Conservation (phyloP, 2,113 vertebrate species). For the Setophaga kirtlandii region DNA sequence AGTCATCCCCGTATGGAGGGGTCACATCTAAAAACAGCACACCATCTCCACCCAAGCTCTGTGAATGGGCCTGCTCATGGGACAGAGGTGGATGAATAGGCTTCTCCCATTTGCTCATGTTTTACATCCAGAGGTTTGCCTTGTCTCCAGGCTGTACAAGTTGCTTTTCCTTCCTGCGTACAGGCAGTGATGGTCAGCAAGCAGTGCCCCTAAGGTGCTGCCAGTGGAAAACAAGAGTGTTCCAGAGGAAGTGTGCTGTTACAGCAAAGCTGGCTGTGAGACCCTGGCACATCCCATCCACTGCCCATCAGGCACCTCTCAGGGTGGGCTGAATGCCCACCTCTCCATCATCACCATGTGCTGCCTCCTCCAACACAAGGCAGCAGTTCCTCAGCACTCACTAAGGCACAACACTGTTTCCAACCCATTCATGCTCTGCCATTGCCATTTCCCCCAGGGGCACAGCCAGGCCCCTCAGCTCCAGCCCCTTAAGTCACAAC, state of each 20-base stretch:
- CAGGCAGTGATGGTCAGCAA: background rate
- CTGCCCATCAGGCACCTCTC: background rate
- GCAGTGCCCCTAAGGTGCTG: background rate
- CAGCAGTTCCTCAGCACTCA: rapidly evolving
- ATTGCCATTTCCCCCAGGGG: rapidly evolving
- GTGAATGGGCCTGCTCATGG: rapidly evolving
- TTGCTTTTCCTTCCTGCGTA: background rate
- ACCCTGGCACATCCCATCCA: rapidly evolving
- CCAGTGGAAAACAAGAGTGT: background rate
- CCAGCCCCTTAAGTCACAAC: background rate
- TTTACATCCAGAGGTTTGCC: background rate
- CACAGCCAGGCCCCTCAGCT: background rate
- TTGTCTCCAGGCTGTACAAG: background rate
- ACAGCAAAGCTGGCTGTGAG: background rate
- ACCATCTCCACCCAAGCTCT: background rate
- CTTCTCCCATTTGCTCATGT: rapidly evolving
- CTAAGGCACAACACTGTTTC: background rate
- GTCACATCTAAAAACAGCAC: background rate
- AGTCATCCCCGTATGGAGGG: rapidly evolving
- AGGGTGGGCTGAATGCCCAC: background rate
- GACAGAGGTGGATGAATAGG: background rate
- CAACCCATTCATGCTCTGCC: rapidly evolving
- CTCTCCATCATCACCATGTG: rapidly evolving
- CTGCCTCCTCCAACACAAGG: background rate
- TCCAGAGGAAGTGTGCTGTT: background rate